Percentiles rank a stretch among this genome's conserved stretches.
phyloP scores from a whole-genome alignment of 2,888 invertebrate species.

The Trissonchulus sp. region DNA sequence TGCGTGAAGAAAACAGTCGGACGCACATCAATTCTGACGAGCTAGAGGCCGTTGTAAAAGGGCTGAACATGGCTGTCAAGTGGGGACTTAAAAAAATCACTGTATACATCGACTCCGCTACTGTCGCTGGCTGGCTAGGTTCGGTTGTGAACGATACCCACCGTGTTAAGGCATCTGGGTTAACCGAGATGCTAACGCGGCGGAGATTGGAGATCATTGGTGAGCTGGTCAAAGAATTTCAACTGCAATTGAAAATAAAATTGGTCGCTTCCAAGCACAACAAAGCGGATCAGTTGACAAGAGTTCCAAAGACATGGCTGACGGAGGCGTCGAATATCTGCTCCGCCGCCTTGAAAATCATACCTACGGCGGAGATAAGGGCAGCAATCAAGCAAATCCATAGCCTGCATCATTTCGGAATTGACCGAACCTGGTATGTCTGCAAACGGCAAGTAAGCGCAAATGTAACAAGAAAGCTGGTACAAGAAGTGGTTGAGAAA shows the following conservation, averaged over 20 bases:
- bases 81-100: not conserved
- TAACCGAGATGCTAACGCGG: conserved; percentile 5
- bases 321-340: not conserved
- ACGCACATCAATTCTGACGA: not conserved
- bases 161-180: not conserved
- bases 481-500: no score
- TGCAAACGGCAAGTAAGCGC: not conserved
- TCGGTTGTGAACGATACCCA: not conserved
- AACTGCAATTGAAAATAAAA: no score
- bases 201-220: not conserved
- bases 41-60: conserved; percentile 7
- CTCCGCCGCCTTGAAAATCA: no score
- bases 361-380: not conserved
- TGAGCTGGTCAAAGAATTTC: conserved; percentile 2
- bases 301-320: not conserved
- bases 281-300: not conserved
- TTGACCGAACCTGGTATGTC: not conserved
- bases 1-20: not conserved
- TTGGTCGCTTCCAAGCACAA: not conserved
- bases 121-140: not conserved
- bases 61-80: not conserved
- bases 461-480: no score
- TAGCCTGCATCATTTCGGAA: not conserved
- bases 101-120: not conserved
- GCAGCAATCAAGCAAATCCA: not conserved